Evolutionary conservation across 1,140 invertebrate species (phyloP).

Genomic region (Rhizoglyphus robini): DNA sequence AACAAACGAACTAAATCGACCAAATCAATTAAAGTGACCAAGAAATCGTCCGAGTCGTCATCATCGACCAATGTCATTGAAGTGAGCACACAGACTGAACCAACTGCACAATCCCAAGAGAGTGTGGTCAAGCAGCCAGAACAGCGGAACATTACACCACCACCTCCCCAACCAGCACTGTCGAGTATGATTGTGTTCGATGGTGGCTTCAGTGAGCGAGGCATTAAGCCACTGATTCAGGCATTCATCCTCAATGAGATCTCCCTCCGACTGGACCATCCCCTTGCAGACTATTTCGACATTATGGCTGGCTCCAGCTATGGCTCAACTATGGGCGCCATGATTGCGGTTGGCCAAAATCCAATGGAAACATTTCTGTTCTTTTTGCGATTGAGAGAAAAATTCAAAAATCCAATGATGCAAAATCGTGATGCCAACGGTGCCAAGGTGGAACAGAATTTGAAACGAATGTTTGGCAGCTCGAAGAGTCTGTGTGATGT

Average conservation of each 20-base stretch:
- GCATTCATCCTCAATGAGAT: background rate
- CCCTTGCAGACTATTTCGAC: background rate
- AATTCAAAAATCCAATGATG: background rate
- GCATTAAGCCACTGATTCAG: background rate
- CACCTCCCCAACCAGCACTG: background rate
- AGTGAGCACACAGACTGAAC: too few species aligned
- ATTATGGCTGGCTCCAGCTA: slow-evolving; percentile 1
- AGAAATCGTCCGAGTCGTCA: too few species aligned
- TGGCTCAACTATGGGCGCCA: background rate
- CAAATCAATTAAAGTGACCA: too few species aligned
- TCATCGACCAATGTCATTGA: too few species aligned
- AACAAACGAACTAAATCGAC: too few species aligned
- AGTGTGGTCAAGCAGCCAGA: too few species aligned
- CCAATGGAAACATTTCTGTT: background rate
- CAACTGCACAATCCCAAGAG: too few species aligned
- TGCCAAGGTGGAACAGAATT: background rate
- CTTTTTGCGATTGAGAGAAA: background rate
- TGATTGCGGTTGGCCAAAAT: background rate
- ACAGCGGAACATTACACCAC: too few species aligned
- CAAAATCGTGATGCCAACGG: background rate
- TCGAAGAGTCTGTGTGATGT: background rate
- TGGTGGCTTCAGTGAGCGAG: background rate
- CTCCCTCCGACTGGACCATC: background rate
- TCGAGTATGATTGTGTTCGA: slow-evolving; percentile 3
- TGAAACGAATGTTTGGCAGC: background rate